A percentile compares a stretch with the other conserved stretches of the same genome.
Conservation (phyloP, 2,113 vertebrate genomes). For the Argyrosomus japonicus region DNA sequence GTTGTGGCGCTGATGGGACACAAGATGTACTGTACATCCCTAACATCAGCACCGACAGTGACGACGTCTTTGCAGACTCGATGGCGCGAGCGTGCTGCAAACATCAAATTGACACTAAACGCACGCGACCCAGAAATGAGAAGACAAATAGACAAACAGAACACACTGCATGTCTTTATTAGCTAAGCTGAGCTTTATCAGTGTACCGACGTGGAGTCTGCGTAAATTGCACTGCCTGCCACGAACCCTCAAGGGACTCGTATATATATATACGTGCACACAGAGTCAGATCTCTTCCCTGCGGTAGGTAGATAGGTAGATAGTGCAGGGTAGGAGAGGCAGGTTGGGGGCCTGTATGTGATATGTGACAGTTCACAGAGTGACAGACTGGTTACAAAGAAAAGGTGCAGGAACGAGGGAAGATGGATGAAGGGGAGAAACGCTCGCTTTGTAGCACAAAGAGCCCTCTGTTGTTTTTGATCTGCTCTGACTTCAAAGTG, state of each 20-base stretch:
- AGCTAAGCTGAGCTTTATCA: neutral
- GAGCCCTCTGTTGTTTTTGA: slow-evolving; percentile 79
- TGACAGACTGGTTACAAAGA: slow-evolving; percentile 66
- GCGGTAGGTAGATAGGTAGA: slow-evolving; percentile 36
- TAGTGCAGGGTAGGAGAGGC: slow-evolving; percentile 45
- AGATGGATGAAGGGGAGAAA: slow-evolving; percentile 74
- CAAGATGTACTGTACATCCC: slow-evolving; percentile 50
- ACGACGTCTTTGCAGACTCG: slow-evolving; percentile 40
- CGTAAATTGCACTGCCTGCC: slow-evolving; percentile 37
- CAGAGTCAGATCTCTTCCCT: slow-evolving; percentile 41
- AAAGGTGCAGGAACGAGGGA: slow-evolving; percentile 64
- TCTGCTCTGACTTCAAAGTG: slow-evolving; percentile 80
- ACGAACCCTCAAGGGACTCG: slow-evolving; percentile 31
- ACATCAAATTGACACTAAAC: slow-evolving; percentile 61
- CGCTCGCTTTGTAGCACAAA: slow-evolving; percentile 78
- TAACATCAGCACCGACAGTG: slow-evolving; percentile 56
- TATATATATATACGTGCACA: neutral
- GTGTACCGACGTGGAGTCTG: slow-evolving; percentile 9
- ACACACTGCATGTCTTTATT: slow-evolving; percentile 51
- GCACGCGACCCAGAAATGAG: slow-evolving; percentile 54
- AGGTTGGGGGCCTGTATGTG: slow-evolving; percentile 46
- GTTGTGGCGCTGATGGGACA: slow-evolving; percentile 49
- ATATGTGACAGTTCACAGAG: slow-evolving; percentile 66
- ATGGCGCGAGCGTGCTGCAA: slow-evolving; percentile 7
- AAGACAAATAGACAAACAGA: slow-evolving; percentile 57